A percentile compares a stretch with the other conserved stretches of the same genome.
These are phyloP conservation scores for Gallinago paraguaiae DNA, from an alignment of 2,113 vertebrate species.

Conservation along the genomic window DNA sequence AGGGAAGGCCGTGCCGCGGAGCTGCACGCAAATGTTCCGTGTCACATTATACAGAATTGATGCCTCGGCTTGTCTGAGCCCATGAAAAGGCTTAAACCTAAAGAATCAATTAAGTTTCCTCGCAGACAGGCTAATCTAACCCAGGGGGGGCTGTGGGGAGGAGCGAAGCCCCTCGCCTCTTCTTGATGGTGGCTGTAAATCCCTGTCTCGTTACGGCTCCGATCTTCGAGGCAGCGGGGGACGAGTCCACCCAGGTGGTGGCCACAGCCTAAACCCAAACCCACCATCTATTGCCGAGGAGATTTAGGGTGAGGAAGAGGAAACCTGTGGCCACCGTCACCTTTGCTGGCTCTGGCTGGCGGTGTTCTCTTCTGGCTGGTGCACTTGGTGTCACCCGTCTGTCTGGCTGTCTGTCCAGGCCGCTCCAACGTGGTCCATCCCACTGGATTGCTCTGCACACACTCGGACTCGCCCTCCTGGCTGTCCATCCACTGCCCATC, in stretches of 20 bases:
- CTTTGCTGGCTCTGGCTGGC: not conserved
- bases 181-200: not conserved
- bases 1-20: not conserved
- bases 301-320: not conserved
- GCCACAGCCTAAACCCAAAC: not conserved
- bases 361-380: not conserved
- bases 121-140: not conserved
- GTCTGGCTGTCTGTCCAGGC: not conserved
- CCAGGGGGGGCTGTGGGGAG: not conserved
- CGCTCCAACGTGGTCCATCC: accelerated
- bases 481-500: not conserved
- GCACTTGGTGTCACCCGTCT: accelerated
- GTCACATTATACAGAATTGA: not conserved
- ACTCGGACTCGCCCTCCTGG: not conserved
- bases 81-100: conserved; percentile 3
- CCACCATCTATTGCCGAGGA: too few species aligned
- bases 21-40: not conserved
- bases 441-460: not conserved
- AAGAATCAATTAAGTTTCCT: conserved; percentile 11
- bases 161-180: not conserved
- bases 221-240: not conserved
- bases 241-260: not conserved
- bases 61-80: not conserved
- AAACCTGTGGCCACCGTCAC: not conserved
- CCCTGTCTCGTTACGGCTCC: not conserved